Evolutionary conservation across 2,888 invertebrate genomes (phyloP).

Genomic region (Eristalis pertinax): DNA sequence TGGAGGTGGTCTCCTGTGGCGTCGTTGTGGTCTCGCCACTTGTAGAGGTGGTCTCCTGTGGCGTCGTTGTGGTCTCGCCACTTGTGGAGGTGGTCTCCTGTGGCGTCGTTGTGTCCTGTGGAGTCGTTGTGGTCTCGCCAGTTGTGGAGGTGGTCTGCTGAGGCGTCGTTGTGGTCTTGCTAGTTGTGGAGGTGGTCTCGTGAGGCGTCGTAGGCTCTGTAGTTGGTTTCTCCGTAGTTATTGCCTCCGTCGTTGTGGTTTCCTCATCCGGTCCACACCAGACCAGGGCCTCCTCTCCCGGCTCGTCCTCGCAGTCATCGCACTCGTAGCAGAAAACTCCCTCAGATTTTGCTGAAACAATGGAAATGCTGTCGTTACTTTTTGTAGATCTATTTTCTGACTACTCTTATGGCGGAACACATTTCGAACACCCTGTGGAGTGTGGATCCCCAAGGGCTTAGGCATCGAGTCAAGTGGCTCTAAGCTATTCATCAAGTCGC

Average conservation of each 20-base stretch:
- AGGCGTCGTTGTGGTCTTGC: neutral
- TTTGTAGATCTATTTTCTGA: too few species aligned
- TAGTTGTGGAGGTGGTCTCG: neutral
- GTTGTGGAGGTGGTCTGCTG: neutral
- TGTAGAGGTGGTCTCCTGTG: neutral
- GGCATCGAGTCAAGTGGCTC: too few species aligned
- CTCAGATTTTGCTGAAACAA: slow-evolving; percentile 20
- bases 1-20: neutral
- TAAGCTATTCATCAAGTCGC: too few species aligned
- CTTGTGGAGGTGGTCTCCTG: neutral
- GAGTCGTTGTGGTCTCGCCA: neutral
- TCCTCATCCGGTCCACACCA: slow-evolving; percentile 24
- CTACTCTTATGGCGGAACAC: neutral
- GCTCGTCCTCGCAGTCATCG: slow-evolving; percentile 19
- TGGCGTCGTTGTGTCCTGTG: neutral
- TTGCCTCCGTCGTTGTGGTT: neutral
- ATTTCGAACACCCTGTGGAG: too few species aligned
- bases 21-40: neutral
- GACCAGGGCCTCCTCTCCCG: neutral
- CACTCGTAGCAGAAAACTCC: slow-evolving; percentile 42
- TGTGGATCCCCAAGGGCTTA: too few species aligned
- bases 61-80: neutral
- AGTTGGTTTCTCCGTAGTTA: neutral
- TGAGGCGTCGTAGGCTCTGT: neutral
- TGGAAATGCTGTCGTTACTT: neutral